Base-by-base conservation (phyloP, 2,888 invertebrate genomes). In the Nysson spinosus region DNA sequence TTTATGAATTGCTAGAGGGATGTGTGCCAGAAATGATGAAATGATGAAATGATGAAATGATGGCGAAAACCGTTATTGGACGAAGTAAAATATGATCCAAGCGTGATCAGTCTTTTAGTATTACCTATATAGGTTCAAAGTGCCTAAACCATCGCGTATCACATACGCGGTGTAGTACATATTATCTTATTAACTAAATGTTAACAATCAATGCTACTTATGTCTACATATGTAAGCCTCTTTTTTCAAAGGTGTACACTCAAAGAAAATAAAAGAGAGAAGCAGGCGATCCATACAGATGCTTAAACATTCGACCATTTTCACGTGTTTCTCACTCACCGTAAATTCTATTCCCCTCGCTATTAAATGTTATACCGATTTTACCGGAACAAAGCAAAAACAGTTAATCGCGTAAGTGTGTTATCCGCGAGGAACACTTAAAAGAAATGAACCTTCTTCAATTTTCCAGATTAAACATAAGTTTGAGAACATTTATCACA, bases 111-210 rank as follows among this genome's bases (percentile, higher is more conserved):
- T 70, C 46, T 68, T n/a, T 60, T 58, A 58, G 43, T 43, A 60
- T 64, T 52, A 58, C 51, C 20, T 67, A 58, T 56, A 46, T 58
- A 68, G 55, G 64, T 66, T 74, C 54, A 65, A 75, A 75, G 75
- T 75, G 75, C 75, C 75, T 75, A 71, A 75, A 75, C 46, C 66
- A 66, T 66, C 74, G 71, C 66, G 75, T 77, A 63, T 67, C 54
- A 40, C 32, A 56, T 68, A 66, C 71, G 65, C 71, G 66, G 17
- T 77, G 61, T 62, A 70, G 56, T 77, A 74, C 60, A 67, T 54
- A 52, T 57, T 72, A 47, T 50, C 58, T 56, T 58, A 65, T 62
- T 74, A 52, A 70, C 60, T 54, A 49, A 56, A 58, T 52, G 43
- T 30, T 58, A 66, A 55, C 58, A 22, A 55, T 61, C 30, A 66